Evolutionary conservation across 2,888 invertebrate species (phyloP), one percentile per base, ranked within the genome.

Genomic region (Helicoverpa assulta): DNA sequence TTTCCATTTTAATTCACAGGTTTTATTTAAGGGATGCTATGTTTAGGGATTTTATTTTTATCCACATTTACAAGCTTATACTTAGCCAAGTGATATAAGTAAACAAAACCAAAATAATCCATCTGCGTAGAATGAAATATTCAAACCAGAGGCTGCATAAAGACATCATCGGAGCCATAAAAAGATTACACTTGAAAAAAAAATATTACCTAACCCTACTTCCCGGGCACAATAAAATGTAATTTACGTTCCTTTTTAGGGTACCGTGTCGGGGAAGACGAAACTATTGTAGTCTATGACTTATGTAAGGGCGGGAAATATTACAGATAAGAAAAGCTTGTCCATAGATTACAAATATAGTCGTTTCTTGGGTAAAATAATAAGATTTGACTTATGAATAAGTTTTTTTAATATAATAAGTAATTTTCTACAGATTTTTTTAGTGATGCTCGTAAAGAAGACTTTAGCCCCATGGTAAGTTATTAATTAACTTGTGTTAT

Each of bases 221-320:
- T 57, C 47, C 50, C 53, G 12, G 8, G 52, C 26, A 62, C 78
- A 67, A 77, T 79, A 79, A 79, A 79, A 73, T 33, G 53, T 65
- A 81, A 79, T 77, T 79, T 77, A 79, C 62, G 78, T 65, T 47
- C 69, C 65, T 65, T 71, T 72, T 77, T 62, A 61, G 65, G 65
- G 67, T 67, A 57, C 55, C 58, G 63, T 33, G 26, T 66, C 61
- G 50, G 58, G 26, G 43, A 47, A 66, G 59, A 51, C 57, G n/a
- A 63, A 62, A 61, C 76, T 67, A 76, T 80, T 76, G 53, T 68
- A 51, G 29, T 40, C 29, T 7, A 62, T 67, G 55, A 78, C 37
- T 67, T 76, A 65, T 72, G 14, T 57, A 18, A 16, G 51, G 43
- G 18, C 33, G 21, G 18, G 29, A 51, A 55, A 74, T 63, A 43